Conservation (phyloP, 2,888 invertebrate species). For the Alviniconcha strummeri region DNA sequence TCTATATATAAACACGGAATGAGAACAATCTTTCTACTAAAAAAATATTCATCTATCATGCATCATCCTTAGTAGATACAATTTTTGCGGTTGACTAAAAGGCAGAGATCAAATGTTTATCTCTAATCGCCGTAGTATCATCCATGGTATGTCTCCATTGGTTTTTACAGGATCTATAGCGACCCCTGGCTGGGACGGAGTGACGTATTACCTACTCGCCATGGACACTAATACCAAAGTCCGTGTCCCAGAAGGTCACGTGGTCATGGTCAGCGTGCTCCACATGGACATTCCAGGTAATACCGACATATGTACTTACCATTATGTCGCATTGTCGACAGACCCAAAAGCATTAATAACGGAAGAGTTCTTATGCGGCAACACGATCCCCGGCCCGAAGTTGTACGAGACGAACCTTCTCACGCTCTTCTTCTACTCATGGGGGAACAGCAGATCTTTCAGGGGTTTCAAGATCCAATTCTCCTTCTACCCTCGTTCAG, state of each 20-base stretch:
- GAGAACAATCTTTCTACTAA: too few relatives aligned
- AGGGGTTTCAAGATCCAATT: conserved; percentile 2
- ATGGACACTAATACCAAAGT: not conserved
- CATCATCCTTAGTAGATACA: too few relatives aligned
- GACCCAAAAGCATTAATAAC: not conserved
- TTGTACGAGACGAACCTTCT: not conserved
- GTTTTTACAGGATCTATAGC: not conserved
- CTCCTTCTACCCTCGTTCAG: not conserved
- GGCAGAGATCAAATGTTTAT: too few relatives aligned
- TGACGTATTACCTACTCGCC: not conserved
- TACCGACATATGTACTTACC: not conserved
- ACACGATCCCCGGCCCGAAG: not conserved
- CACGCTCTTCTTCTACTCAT: not conserved
- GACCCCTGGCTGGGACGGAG: not conserved
- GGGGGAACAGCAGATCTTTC: too few relatives aligned
- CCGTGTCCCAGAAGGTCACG: not conserved
- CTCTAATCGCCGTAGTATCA: too few relatives aligned
- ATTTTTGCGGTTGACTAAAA: too few relatives aligned
- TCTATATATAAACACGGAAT: too few relatives aligned
- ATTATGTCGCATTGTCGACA: not conserved
- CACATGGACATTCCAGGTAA: not conserved
- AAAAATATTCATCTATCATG: too few relatives aligned
- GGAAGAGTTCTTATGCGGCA: not conserved
- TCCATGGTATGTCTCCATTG: too few relatives aligned
- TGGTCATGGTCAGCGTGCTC: conserved; percentile 9